Evolutionary conservation across 2,888 invertebrate genomes (phyloP), one percentile per base, ranked within the genome.

Genomic region (Sicus ferrugineus): DNA sequence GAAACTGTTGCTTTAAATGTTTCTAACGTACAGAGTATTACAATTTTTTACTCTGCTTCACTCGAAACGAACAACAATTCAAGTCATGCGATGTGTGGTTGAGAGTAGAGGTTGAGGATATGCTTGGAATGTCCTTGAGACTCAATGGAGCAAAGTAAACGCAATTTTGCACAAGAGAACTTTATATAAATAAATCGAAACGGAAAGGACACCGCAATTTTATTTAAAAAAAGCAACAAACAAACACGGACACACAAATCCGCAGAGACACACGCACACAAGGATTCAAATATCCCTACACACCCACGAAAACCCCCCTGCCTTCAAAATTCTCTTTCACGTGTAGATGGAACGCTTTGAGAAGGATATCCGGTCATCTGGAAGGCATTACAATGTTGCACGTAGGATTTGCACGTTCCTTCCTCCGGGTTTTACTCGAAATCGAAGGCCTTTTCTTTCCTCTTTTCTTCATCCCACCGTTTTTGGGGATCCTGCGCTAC

Each of bases 121-220:
- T 3, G 28, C 31, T n/a, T 30, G 30, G 30, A 28, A 46, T 46
- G 62, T 62, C 62, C 62, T 62, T 62, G 46, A 63, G 19, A 28
- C 30, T 28, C 28, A 63, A 48, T 11, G 28, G 21, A 48, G 19
- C 19, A 30, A 11, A 63, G 16, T 9, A 30, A 46, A 62, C n/a
- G 30, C 46, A 46, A 46, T 26, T 62, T 62, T 9, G 6, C 19
- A n/a, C 23, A 30, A 19, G 30, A 34, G 3, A 30, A 34, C 21
- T 59, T 31, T 30, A 38, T 48, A 63, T 63, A 48, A 63, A 48
- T 28, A 63, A 46, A 21, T 48, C 48, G 23, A 61, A 38, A 42
- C 5, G 21, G 9, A 31, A 61, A n/a, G 5, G 19, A 9, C 14
- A n/a, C 28, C n/a, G n/a, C n/a, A n/a, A n/a, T n/a, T n/a, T n/a